These are phyloP conservation scores for Sinocyclocheilus maitianheensis DNA, from an alignment of 2,113 vertebrate species.

Conservation along the genomic window DNA sequence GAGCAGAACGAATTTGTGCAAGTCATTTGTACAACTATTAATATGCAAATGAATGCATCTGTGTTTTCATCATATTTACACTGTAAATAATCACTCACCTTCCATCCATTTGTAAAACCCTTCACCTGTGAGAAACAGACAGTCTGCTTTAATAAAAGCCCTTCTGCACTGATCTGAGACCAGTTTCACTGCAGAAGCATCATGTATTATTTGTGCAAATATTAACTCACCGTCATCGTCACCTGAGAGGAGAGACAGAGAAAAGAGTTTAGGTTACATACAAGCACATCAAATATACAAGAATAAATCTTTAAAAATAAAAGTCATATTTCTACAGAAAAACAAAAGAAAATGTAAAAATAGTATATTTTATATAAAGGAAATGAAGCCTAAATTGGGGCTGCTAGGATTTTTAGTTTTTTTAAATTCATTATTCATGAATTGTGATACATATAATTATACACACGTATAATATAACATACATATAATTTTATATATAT, in stretches of 20 bases:
- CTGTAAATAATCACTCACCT: constrained; percentile 73
- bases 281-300: not conserved
- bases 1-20: not conserved
- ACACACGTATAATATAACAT: no score
- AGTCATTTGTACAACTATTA: not conserved
- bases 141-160: not conserved
- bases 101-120: constrained; percentile 89
- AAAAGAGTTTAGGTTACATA: constrained; percentile 4
- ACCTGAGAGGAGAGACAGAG: constrained; percentile 70
- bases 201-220: not conserved
- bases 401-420: no score
- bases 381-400: no score
- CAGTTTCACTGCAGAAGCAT: not conserved
- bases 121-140: constrained; percentile 71
- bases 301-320: not conserved
- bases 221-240: constrained; percentile 90
- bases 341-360: not conserved
- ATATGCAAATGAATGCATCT: not conserved
- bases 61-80: not conserved
- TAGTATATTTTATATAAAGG: no score
- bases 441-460: no score
- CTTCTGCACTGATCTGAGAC: not conserved
- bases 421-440: no score
- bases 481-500: no score
- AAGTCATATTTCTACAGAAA: not conserved